Evolutionary conservation across 2,888 invertebrate genomes (phyloP), one percentile per base, ranked within the genome.

Genomic region (Sarcophaga carnaria): DNA sequence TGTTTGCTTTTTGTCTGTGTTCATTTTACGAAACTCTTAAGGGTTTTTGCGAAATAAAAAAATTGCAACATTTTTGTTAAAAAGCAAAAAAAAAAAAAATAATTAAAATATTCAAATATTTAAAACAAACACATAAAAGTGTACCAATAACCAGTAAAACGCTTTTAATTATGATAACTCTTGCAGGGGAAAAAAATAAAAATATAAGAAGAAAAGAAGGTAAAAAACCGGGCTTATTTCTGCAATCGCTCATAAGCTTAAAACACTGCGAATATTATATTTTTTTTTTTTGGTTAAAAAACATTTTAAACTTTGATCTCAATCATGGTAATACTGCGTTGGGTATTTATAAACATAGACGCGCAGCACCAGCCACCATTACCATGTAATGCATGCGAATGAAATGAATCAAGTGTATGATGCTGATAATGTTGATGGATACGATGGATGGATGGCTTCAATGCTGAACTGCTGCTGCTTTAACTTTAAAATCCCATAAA

Each of bases 251-350:
- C 8, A 27, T 27, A 4, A 3, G 4, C 4, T 27, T 4, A 37
- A 37, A 37, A 37, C 37, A 8, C 10, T 37, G 37, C 37, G 37
- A 37, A 37, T 37, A 37, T 37, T 37, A 10, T 37, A 54, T 8
- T 37, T 37, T 37, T 37, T 27, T 59, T 59, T n/a, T 59, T 59
- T 59, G 6, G 59, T 14, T 59, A 14, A 11, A 82, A 77, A 64
- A 6, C n/a, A 71, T 77, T 64, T 77, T 71, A 71, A 77, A 77
- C 82, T 82, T 82, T 82, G 77, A 82, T 66, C 82, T 77, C 60
- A 70, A 82, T 77, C 66, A 60, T 70, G 37, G 69, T 67, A 75
- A 66, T 20, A 47, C 81, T 66, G 66, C n/a, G 59, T 37, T 37
- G 37, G 37, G 2, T 37, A 10, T 10, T 37, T 37, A 37, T 37